Base-by-base conservation (phyloP, 2,888 invertebrate species). In the Drosophila koepferae region DNA sequence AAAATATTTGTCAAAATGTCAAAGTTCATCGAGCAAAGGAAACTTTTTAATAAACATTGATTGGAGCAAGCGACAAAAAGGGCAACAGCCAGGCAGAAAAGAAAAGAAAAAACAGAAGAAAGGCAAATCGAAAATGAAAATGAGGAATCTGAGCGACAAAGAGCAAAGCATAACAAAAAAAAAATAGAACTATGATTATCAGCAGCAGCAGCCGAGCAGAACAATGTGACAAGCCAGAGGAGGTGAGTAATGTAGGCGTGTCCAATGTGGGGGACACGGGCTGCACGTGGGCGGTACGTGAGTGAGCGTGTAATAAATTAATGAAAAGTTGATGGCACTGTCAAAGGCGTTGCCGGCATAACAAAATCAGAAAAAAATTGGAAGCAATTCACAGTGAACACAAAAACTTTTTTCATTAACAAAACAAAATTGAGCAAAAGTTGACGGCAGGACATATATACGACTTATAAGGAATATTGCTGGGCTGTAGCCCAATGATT, bases 401-500 rank as follows among this genome's bases (percentile, higher is more conserved):
- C 86, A 55, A 68, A 84, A 84, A 84, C 85, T 84, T 84, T 84
- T 84, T 87, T 81, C 85, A 84, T 84, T 84, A 87, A 81, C 81
- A 84, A 78, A 78, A 83, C 72, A 73, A 82, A 77, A 86, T 77
- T 69, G 67, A 75, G 68, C 72, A 70, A 82, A 80, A 73, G 67
- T 82, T 82, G 62, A 72, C 72, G 73, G 70, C 66, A 73, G 55
- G 61, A 70, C 61, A 65, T 31, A 60, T 41, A 48, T 44, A 69
- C 58, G 74, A 58, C 41, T 51, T 55, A 62, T n/a, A 72, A 28
- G 31, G 44, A 36, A 65, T 40, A 36, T 28, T n/a, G 44, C 44
- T 49, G 31, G 60, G 31, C 56, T 60, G 53, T n/a, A 68, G 63
- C 53, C 49, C 60, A 60, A 49, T 61, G 58, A 64, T 65, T 68